Evolutionary conservation across 2,113 vertebrate genomes (phyloP).

Genomic region (Melierax canorus): DNA sequence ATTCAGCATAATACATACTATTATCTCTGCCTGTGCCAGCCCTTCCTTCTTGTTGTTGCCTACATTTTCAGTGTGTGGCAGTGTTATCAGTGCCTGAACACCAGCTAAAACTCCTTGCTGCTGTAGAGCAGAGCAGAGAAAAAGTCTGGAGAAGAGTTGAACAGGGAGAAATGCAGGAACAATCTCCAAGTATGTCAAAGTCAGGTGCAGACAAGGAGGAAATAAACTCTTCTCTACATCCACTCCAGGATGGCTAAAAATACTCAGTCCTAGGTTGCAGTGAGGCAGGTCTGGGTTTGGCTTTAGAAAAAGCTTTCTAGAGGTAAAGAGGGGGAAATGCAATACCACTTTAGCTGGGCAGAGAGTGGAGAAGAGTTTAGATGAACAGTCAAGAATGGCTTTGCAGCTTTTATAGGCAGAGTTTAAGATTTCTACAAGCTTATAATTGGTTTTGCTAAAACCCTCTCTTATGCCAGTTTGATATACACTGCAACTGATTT

Average conservation of each 20-base stretch:
- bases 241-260: not conserved
- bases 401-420: not conserved
- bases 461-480: not conserved
- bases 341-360: not conserved
- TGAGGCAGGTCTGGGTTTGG: not conserved
- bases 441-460: not conserved
- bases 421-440: not conserved
- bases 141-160: not conserved
- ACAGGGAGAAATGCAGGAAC: not conserved
- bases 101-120: not conserved
- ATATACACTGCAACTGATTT: not conserved
- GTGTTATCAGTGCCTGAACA: not conserved
- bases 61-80: not conserved
- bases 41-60: not conserved
- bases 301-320: not conserved
- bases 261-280: not conserved
- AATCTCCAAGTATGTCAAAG: not conserved
- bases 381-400: not conserved
- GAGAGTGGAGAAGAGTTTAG: not conserved
- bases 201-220: not conserved
- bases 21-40: not conserved
- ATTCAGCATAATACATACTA: not conserved
- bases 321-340: not conserved
- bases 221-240: not conserved
- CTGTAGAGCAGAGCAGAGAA: not conserved